These are phyloP conservation scores for Apodemia zela DNA, from an alignment of 2,888 invertebrate species.

Conservation along the genomic window DNA sequence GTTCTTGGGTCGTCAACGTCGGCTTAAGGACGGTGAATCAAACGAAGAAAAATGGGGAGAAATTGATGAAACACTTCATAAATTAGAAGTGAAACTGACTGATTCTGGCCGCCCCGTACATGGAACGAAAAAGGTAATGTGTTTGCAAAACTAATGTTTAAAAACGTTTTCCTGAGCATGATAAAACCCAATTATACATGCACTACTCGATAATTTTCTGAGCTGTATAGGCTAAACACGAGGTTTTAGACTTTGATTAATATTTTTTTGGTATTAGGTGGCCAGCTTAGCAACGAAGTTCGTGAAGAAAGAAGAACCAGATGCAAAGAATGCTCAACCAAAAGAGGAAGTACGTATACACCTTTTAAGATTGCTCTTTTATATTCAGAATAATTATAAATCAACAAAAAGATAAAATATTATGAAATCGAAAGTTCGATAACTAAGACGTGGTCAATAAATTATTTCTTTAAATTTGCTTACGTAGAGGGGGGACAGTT, in stretches of 20 bases:
- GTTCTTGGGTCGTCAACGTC: constrained; percentile 64
- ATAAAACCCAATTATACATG: too few species aligned
- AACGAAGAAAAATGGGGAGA: constrained; percentile 66
- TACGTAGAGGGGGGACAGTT: too few species aligned
- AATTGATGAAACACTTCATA: constrained; percentile 64
- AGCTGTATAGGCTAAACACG: too few species aligned
- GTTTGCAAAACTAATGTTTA: too few species aligned
- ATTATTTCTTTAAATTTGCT: too few species aligned
- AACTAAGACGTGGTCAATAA: too few species aligned
- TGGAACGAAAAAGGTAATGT: constrained; percentile 80
- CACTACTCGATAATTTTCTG: too few species aligned
- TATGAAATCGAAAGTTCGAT: too few species aligned
- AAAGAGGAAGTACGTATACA: constrained; percentile 47
- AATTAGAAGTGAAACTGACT: constrained; percentile 58
- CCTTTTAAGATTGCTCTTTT: neutral
- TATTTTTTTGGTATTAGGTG: constrained; percentile 66
- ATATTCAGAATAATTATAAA: neutral
- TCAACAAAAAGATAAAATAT: too few species aligned
- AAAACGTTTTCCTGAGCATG: too few species aligned
- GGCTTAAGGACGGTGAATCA: constrained; percentile 59
- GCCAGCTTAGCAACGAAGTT: constrained; percentile 89
- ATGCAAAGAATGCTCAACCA: constrained; percentile 47
- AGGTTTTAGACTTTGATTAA: neutral
- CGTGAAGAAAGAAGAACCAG: constrained; percentile 82
- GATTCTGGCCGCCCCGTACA: constrained; percentile 67